Evolutionary conservation across 2,888 invertebrate genomes (phyloP).

Genomic region (Dryocosmus kuriphilus): DNA sequence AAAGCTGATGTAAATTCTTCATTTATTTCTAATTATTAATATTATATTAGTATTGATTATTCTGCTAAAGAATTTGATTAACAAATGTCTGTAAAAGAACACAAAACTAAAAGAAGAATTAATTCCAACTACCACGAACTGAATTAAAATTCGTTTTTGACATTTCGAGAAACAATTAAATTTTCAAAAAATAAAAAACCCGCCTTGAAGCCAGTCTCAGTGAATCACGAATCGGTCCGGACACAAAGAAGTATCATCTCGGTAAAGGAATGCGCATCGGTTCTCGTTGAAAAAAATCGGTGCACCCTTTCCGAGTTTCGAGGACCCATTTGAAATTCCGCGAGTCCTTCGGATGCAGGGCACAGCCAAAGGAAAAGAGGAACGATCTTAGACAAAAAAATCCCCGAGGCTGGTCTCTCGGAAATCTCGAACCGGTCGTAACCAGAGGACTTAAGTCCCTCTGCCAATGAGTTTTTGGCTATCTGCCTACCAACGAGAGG

Average conservation of each 20-base stretch:
- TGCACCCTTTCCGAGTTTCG: conserved; percentile 40
- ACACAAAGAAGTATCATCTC: conserved; percentile 34
- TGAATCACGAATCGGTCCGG: conserved; percentile 2
- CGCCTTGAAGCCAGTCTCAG: background rate
- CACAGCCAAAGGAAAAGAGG: conserved; percentile 39
- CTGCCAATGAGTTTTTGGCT: conserved; percentile 44
- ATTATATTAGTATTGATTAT: background rate
- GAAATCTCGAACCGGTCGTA: conserved; percentile 70
- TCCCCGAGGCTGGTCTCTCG: conserved; percentile 60
- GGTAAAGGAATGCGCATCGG: conserved; percentile 38
- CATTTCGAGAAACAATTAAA: background rate
- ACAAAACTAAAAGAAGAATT: background rate
- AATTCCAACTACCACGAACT: background rate
- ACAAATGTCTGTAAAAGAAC: background rate
- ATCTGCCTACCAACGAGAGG: conserved; percentile 52
- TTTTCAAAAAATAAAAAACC: background rate
- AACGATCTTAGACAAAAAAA: conserved; percentile 46
- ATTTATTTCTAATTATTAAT: background rate
- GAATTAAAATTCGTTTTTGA: background rate
- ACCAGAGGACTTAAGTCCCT: conserved; percentile 52
- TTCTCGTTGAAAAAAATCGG: conserved; percentile 39
- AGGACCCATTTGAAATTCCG: conserved; percentile 41
- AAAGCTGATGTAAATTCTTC: background rate
- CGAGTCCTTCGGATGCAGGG: conserved; percentile 32
- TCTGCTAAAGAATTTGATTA: background rate